phyloP scores from a whole-genome alignment of 2,113 vertebrate species.

The Colius striatus region DNA sequence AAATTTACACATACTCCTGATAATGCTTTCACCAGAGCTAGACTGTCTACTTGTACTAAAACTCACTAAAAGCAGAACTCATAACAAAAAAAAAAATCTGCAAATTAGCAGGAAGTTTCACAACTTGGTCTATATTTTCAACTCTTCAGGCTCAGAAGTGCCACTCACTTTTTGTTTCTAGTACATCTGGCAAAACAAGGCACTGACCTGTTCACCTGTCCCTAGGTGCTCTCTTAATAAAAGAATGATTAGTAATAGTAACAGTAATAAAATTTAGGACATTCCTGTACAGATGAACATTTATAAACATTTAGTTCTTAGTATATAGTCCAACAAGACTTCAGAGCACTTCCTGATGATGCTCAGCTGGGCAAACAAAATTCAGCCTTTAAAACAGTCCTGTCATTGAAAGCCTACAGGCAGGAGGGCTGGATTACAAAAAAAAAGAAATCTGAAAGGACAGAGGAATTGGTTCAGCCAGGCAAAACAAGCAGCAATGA shows the following conservation, averaged over 20 bases:
- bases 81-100: neutral
- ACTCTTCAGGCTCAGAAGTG: neutral
- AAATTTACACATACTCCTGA: neutral
- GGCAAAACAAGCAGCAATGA: neutral
- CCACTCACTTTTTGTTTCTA: neutral
- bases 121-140: neutral
- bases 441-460: neutral
- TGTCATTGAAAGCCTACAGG: neutral
- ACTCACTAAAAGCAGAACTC: neutral
- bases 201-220: neutral
- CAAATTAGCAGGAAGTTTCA: neutral
- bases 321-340: neutral
- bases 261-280: neutral
- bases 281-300: neutral
- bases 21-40: neutral
- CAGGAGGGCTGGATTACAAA: neutral
- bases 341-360: neutral
- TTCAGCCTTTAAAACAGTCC: neutral
- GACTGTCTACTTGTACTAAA: neutral
- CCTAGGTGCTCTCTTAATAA: neutral
- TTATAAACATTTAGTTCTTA: neutral
- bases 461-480: neutral
- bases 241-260: neutral
- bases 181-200: neutral
- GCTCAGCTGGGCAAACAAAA: slow-evolving; percentile 4